Evolutionary conservation across 2,888 invertebrate genomes (phyloP).

Genomic region (Tineola bisselliella): DNA sequence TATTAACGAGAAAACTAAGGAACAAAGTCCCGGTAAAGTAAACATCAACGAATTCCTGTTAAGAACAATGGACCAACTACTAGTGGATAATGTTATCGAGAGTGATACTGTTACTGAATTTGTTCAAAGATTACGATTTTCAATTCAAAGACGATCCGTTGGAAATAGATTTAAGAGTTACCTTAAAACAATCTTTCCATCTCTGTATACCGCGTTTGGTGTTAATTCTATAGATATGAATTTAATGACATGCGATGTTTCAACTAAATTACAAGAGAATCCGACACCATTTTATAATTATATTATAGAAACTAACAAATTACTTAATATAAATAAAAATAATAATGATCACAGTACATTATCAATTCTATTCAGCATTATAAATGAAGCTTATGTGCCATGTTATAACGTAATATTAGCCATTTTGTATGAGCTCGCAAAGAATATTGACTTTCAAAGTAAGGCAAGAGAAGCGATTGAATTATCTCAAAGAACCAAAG

Average conservation of each 20-base stretch:
- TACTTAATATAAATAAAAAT: conserved; percentile 23
- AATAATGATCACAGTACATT: conserved; percentile 35
- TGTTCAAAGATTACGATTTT: conserved; percentile 26
- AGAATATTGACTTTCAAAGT: conserved; percentile 35
- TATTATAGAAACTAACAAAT: conserved; percentile 31
- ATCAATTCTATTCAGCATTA: conserved; percentile 38
- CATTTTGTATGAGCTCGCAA: conserved; percentile 44
- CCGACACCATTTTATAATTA: background rate
- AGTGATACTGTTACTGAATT: background rate
- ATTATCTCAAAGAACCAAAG: background rate
- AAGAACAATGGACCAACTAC: conserved; percentile 53
- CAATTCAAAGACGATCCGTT: conserved; percentile 34
- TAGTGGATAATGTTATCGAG: conserved; percentile 13
- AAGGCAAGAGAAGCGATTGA: conserved; percentile 27
- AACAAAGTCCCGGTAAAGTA: conserved; percentile 35
- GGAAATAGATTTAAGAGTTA: conserved; percentile 45
- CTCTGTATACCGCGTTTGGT: conserved; percentile 42
- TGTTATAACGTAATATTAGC: conserved; percentile 42
- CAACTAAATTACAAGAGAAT: background rate
- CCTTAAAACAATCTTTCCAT: conserved; percentile 52
- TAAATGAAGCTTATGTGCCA: conserved; percentile 53
- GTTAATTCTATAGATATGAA: conserved; percentile 29
- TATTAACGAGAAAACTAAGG: background rate
- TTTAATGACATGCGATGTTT: background rate
- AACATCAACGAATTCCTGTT: conserved; percentile 58